Evolutionary conservation across 2,113 vertebrate species (phyloP), one percentile per base, ranked within the genome.

Genomic region (Amblyopsis rosae): DNA sequence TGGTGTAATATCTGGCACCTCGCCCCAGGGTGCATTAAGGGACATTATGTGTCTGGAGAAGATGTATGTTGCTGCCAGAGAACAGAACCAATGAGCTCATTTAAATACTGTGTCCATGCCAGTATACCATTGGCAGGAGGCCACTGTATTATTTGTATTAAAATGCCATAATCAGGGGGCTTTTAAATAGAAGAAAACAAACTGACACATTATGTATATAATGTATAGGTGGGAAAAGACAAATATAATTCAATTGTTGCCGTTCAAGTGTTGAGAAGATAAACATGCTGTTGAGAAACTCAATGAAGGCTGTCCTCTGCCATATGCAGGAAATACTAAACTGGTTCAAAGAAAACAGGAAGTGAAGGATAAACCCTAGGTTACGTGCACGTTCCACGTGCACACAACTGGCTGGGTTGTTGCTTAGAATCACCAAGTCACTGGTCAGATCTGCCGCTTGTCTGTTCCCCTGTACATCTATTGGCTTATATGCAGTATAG

Each of bases 321-420:
- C 60, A 62, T 19, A 81, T 70, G 79, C 81, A 90, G 86, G 86
- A 90, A 90, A 80, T 67, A 41, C 77, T 10, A 80, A 87, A 82
- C 85, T 48, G 26, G 19, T 3, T 64, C 33, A 61, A 59, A 50
- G 62, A 75, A 84, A 78, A 84, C 86, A 91, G 87, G 89, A 90
- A 88, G 80, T 56, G 67, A 69, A 79, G 81, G 87, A 89, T 79
- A 80, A 79, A 82, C 79, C 67, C 80, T 69, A 80, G 54, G 65
- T 64, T 86, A 70, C 78, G 82, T 0, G 6, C 66, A 57, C 70
- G 68, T 67, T 76, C 65, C 76, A 81, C 70, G 73, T 69, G 73
- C 49, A 8, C 35, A 41, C 35, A 41, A 7, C 7, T 41, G 35
- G 35, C 35, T 5, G 1, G 35, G 35, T 41, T 41, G 35, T 1